Evolutionary conservation across 2,797 vertebrate species (phyloP), one percentile per base, ranked within the genome.

Genomic region (Phylloscopus collybita): DNA sequence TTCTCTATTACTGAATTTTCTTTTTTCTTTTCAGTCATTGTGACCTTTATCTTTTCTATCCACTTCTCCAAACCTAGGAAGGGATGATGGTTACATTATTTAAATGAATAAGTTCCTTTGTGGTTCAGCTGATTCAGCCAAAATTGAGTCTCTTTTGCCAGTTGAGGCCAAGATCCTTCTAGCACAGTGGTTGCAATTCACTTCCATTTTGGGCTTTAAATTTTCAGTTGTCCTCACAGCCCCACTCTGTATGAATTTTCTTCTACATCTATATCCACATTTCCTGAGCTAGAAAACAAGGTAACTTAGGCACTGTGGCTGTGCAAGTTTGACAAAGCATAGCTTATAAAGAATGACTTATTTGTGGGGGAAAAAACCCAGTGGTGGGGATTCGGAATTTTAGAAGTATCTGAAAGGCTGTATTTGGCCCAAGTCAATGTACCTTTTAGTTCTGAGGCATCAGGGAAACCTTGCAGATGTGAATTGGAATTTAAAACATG

Each of bases 321-420:
- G 8, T 59, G 5, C 22, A 61, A 59, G 3, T 62, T 81, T 29
- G 10, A 53, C 20, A 65, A 72, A 80, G 2, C 23, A 61, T 4
- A 71, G 18, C 23, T 81, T 64, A 26, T 45, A 36, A 84, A 79
- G 6, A 67, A 53, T 4, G 1, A 85, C 6, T 53, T 72, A 21
- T 57, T 34, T 50, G 4, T 42, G 23, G 5, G 7, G 14, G 47
- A 67, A 44, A 4, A 1, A 0, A 1, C 22, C 9, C 25, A 36
- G 2, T 71, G 16, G 5, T 65, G 22, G 11, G 30, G 6, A 62
- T 59, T 53, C 23, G 82, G 45, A 65, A 69, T 16, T 87, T 84
- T 11, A 75, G n/a, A 78, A 50, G 16, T 13, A 71, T 8, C 13
- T 74, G 27, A 54, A 80, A 62, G 14, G 10, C 32, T 65, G 3